phyloP scores from a whole-genome alignment of 2,113 vertebrate species.

The Cebidichthys violaceus region DNA sequence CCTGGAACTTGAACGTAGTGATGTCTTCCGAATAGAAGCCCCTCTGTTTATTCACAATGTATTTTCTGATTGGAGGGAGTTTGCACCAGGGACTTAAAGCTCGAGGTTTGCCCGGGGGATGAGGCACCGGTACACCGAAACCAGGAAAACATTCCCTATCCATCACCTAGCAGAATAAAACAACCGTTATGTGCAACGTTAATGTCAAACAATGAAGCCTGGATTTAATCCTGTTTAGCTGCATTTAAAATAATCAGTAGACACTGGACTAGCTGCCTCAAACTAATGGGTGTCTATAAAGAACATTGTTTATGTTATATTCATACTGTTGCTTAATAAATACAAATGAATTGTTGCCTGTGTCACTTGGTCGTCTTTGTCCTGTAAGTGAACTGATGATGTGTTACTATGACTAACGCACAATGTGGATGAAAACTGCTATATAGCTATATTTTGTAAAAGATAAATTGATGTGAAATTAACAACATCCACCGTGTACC shows the following conservation, averaged over 20 bases:
- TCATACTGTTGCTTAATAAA: no score
- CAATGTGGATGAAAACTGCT: background rate
- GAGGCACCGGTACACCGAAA: constrained; percentile 43
- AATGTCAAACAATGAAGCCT: background rate
- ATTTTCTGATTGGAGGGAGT: constrained; percentile 55
- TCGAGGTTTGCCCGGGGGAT: constrained; percentile 52
- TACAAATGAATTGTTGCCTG: no score
- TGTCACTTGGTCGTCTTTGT: no score
- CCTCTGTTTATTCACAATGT: constrained; percentile 70
- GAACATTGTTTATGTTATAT: no score
- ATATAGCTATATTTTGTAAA: background rate
- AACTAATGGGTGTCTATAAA: no score
- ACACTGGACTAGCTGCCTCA: background rate
- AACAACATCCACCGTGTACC: background rate
- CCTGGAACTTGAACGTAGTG: constrained; percentile 67
- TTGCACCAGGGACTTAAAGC: constrained; percentile 27
- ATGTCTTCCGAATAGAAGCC: constrained; percentile 82
- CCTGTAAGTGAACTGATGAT: no score
- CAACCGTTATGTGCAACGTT: background rate
- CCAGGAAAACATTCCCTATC: constrained; percentile 33
- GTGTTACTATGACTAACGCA: no score
- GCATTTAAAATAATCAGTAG: background rate
- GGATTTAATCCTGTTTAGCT: background rate
- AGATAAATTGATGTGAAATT: no score
- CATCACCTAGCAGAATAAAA: constrained; percentile 57